phyloP scores from a whole-genome alignment of 2,797 vertebrate genomes.

The Liparis tanakae region DNA sequence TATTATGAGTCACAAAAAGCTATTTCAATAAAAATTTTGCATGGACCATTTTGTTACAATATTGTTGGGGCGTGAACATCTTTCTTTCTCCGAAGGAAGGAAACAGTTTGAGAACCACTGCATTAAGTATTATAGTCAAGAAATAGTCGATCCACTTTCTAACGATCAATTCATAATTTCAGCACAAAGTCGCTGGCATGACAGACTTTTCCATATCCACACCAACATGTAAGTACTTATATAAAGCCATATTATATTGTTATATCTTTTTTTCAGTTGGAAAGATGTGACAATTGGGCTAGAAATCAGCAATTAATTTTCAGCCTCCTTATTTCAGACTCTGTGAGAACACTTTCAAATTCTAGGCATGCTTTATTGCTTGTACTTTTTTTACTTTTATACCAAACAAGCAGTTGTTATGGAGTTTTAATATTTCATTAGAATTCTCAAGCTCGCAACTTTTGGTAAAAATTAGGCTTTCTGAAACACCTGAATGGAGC shows the following conservation, averaged over 20 bases:
- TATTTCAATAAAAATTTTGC: too few species aligned
- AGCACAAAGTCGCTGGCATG: background rate
- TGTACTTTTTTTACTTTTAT: background rate
- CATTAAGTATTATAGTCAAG: background rate
- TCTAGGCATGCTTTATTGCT: background rate
- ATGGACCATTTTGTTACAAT: too few species aligned
- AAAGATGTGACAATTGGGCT: background rate
- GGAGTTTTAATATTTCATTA: background rate
- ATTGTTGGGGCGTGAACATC: too few species aligned
- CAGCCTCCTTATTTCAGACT: background rate
- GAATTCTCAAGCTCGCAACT: background rate
- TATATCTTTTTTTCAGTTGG: background rate
- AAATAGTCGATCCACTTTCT: too few species aligned
- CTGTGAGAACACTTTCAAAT: too few species aligned
- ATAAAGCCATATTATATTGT: background rate
- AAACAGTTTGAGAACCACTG: too few species aligned
- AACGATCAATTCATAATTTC: background rate
- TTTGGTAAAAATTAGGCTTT: constrained; percentile 14
- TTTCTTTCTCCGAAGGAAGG: too few species aligned
- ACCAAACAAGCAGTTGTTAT: background rate
- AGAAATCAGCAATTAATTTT: background rate
- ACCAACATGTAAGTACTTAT: background rate
- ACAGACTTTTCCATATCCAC: background rate
- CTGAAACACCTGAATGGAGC: constrained; percentile 7
- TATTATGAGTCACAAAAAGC: too few species aligned